Base-by-base conservation (phyloP, 2,797 vertebrate species). In the Hemibagrus guttatus region DNA sequence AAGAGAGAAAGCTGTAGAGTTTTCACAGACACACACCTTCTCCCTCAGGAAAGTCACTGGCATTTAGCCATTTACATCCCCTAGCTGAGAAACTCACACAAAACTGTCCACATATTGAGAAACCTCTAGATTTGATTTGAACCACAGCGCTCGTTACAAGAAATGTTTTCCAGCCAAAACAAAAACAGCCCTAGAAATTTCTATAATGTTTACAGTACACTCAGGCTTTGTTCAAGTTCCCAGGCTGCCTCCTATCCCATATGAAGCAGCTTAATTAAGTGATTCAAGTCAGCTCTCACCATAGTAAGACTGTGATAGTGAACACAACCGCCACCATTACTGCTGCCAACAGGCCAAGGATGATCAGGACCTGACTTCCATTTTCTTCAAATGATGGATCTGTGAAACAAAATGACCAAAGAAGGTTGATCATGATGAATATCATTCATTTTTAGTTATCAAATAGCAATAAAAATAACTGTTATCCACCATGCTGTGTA, bases 341-440 rank as follows among this genome's bases (percentile, higher is more conserved):
- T 88, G 93, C 91, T 17, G 94, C 93, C 87, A 96, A 94, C 88
- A 95, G 87, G 85, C 95, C 93, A 90, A 96, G 91, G 78, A 95
- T 88, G 78, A 96, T 91, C 90, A 95, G 86, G 90, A 95, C 88
- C 83, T 95, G 84, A 85, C 92, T 92, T 80, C 89, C 91, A 31
- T 93, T 94, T 17, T 93, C 93, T n/a, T 86, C 87, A 13, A 31
- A n/a, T 14, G n/a, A 49, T 17, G 84, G 13, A 83, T 90, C 94
- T 95, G 90, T 83, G 56, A 90, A 68, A 79, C 6, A 71, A 28
- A 72, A 16, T 16, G 56, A 42, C 56, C 19, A 26, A 13, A 64
- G 14, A 49, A 64, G 39, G n/a, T n/a, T n/a, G n/a, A n/a, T n/a
- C n/a, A n/a, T n/a, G n/a, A n/a, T 63, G 19, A 31, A 28, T 6